Base-by-base conservation (phyloP, 2,888 invertebrate genomes). In the Epiblema foenella region DNA sequence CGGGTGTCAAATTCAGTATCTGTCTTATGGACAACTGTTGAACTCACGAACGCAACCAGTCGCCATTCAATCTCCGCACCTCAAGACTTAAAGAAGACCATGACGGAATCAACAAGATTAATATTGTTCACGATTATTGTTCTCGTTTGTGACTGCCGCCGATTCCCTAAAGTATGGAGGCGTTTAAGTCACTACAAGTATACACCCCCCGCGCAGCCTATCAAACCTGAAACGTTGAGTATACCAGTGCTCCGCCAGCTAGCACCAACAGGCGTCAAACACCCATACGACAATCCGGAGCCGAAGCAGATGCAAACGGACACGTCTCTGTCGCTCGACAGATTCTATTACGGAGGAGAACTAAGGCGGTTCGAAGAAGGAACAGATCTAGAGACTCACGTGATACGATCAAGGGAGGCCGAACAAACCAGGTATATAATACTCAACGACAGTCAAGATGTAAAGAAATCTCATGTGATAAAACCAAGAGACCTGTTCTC, bases 21-120 rank as follows among this genome's bases (percentile, higher is more conserved):
- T 58, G 18, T 58, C 37, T 58, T 58, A 58, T 58, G 58, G 39
- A 58, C 39, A 58, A 17, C 18, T 18, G 17, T 39, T 12, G 17
- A 58, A 18, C 58, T 58, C 4, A 20, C 12, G 37, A 17, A 12
- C 20, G 8, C 18, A 15, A 1, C 12, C n/a, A 58, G 8, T 18
- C 37, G 39, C 18, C 58, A 39, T 37, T 58, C 58, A 5, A 20
- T 11, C 18, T 18, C 58, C 8, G 39, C 46, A 46, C 8, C 46
- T 46, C 46, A n/a, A n/a, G 8, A 46, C 8, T 7, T n/a, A 7
- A n/a, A 8, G n/a, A 46, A 7, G 7, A 46, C 15, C 2, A 37
- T 39, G 57, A 37, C 37, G 10, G 37, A 57, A 57, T 33, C 29
- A 10, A 33, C 11, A 10, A 11, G n/a, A 11, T 33, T 33, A 37